These are phyloP conservation scores for Corvus hawaiiensis DNA, from an alignment of 2,113 vertebrate genomes.

Conservation along the genomic window DNA sequence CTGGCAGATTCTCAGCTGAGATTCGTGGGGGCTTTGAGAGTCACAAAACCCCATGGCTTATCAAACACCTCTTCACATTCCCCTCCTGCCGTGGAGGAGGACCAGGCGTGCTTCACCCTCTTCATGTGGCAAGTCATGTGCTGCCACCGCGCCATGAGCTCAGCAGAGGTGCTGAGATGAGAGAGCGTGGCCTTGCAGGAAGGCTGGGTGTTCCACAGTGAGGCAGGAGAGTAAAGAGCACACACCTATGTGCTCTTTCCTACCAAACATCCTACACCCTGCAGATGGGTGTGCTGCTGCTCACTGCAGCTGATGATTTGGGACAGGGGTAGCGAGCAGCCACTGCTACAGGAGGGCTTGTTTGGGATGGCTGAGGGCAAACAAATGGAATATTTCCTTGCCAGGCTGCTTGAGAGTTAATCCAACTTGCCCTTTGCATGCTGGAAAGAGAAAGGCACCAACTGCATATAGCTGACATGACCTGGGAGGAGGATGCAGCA, in stretches of 20 bases:
- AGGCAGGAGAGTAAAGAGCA: not conserved
- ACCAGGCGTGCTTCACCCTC: not conserved
- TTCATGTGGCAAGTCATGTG: not conserved
- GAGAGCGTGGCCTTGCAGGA: rapidly evolving
- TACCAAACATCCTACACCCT: not conserved
- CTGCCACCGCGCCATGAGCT: rapidly evolving
- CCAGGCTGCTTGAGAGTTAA: not conserved
- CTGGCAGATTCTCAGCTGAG: not conserved
- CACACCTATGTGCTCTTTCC: rapidly evolving
- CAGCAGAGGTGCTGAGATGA: rapidly evolving
- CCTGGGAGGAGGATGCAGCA: not conserved
- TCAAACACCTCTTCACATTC: not conserved
- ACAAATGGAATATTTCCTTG: not conserved
- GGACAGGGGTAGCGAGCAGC: not conserved
- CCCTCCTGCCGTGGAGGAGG: not conserved
- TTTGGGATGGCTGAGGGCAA: not conserved
- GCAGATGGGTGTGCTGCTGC: not conserved
- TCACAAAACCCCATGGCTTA: not conserved
- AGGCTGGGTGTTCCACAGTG: not conserved
- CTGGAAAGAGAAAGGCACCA: not conserved
- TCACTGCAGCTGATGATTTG: not conserved
- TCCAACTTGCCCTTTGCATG: not conserved
- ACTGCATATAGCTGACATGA: not conserved
- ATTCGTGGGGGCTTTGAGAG: not conserved
- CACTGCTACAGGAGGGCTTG: not conserved